Base-by-base conservation (phyloP, 1,140 invertebrate genomes). In the Drepana arcuata region DNA sequence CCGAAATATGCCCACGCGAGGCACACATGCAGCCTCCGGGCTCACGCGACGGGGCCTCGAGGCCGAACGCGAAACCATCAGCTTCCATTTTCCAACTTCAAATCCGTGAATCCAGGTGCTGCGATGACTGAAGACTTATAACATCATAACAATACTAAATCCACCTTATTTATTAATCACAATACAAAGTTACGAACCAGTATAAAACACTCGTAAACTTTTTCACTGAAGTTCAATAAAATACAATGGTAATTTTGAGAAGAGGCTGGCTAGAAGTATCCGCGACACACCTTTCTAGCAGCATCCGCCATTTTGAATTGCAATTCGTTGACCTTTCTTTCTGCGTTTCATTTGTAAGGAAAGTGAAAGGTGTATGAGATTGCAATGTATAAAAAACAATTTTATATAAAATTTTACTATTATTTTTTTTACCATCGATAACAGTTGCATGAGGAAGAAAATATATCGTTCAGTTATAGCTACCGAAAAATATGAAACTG, bases 141-240 rank as follows among this genome's bases (percentile, higher is more conserved):
- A 78, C 36, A 49, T 40, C 41, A 78, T 52, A 26, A 26, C 24
- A 26, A 67, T 65, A 74, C 65, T 75, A 68, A 71, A 69, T 73
- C 63, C 77, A 79, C 74, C 61, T 71, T 70, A 79, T n/a, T 39
- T 35, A 73, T 60, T 60, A 68, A 77, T 73, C 73, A 79, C 74
- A 81, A 78, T 62, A 70, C 70, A 78, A 81, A 65, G 77, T 81
- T 81, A 81, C 77, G 77, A 74, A 81, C 77, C 77, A 79, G 77
- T 67, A 71, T 52, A 57, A 61, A 58, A 79, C 72, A 81, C 74
- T 66, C n/a, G n/a, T n/a, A 53, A 56, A 73, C 75, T 69, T 75
- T 60, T 77, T 73, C 74, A 78, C 74, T 64, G 74, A 64, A 70
- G 70, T 73, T 73, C 74, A 78, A 72, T 64, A 72, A 64, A 70